Evolutionary conservation across 2,797 vertebrate species (phyloP), one percentile per base, ranked within the genome.

Genomic region (Anisognathus igniventris): DNA sequence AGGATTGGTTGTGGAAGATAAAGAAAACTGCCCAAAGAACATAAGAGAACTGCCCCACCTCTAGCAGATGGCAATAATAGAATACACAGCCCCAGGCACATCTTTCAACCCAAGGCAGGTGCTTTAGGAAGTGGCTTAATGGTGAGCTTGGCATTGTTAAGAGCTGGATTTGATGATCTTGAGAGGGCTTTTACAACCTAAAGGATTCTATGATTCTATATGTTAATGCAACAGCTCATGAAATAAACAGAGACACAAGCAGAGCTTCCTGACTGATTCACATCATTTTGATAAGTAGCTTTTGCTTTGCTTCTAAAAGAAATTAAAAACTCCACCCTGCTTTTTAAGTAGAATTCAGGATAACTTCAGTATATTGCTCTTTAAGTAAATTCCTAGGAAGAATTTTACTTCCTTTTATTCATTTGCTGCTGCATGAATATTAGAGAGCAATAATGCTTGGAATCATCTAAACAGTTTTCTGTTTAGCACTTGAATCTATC

Each of bases 401-500:
- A 89, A 47, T 94, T 94, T 86, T 95, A 47, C 73, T 91, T 82
- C 16, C 42, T 94, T 74, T 67, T 70, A 93, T 95, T 88, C 3
- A 6, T 80, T 76, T 90, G 79, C 67, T 79, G 70, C 75, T 78
- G 30, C 53, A 37, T 74, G 89, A 61, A 76, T 94, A 81, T 81
- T 73, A 81, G 53, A 93, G 67, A 89, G 66, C 76, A 88, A 27
- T 77, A 90, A 91, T 66, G 65, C 80, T 94, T 90, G 73, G 87
- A 90, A 74, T 85, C 2, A 0, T 77, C 51, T 71, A 85, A 94
- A 88, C 39, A 86, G 65, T 88, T 93, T 95, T 86, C 87, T 92
- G 21, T 88, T 94, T 90, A 90, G 68, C 58, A 67, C 78, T 67
- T 90, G 75, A 90, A 95, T 94, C 77, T 92, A 22, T 90, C 78